Conservation (phyloP, 1,140 invertebrate genomes). For the Drosophila insularis region DNA sequence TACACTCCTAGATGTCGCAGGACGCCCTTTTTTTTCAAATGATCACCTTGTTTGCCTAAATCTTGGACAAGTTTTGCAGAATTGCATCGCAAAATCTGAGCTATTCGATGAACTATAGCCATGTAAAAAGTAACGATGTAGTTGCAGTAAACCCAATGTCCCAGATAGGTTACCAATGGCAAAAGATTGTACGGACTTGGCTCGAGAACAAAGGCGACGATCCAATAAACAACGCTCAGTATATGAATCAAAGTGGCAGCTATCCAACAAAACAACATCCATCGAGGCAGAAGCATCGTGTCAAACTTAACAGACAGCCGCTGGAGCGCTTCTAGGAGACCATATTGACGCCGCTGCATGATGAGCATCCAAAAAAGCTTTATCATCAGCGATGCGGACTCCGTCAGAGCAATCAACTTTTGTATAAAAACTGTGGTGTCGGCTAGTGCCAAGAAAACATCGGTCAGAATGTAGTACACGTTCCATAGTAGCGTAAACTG, state of each 20-base stretch:
- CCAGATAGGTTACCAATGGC: background rate
- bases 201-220: background rate
- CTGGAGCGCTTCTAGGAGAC: background rate
- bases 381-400: background rate
- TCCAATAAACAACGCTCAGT: constrained; percentile 4
- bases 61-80: background rate
- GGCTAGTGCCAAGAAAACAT: background rate
- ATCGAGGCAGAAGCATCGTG: background rate
- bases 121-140: constrained; percentile 10
- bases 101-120: constrained; percentile 1
- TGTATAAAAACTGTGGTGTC: constrained; percentile 9
- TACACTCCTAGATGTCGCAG: background rate
- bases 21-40: background rate
- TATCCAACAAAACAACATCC: constrained; percentile 6
- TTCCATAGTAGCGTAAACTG: background rate
- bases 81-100: background rate
- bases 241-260: constrained; percentile 1
- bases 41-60: background rate
- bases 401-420: constrained; percentile 8
- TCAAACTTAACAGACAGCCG: background rate
- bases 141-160: constrained; percentile 2
- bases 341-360: background rate
- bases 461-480: constrained; percentile 2
- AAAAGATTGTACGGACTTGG: background rate
- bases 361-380: background rate